Conservation (phyloP, 2,797 vertebrate genomes). For the Hylomyscus alleni region DNA sequence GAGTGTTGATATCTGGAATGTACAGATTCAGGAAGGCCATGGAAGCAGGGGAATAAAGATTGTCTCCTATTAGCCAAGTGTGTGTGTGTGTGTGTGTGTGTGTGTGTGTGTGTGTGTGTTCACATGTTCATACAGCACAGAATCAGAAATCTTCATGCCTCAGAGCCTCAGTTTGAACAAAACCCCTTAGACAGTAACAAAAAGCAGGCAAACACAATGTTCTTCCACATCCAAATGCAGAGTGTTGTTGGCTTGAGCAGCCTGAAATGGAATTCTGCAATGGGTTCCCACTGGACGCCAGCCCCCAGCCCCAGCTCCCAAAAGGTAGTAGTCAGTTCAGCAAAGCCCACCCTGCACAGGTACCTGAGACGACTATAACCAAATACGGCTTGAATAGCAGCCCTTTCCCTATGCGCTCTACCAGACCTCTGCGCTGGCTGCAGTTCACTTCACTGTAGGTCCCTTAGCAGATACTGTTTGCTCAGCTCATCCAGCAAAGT, state of each 20-base stretch:
- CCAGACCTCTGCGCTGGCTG: neutral
- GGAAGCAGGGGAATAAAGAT: neutral
- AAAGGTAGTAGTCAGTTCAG: neutral
- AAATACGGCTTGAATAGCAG: neutral
- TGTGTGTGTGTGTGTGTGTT: no score
- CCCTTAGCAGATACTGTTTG: neutral
- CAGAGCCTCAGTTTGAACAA: slow-evolving; percentile 52
- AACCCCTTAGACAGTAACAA: slow-evolving; percentile 73
- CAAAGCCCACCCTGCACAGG: neutral
- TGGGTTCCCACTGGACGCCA: fast-evolving
- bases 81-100: neutral
- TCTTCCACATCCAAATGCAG: slow-evolving; percentile 19
- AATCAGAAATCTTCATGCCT: slow-evolving; percentile 50
- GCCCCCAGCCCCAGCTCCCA: neutral
- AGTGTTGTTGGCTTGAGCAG: neutral
- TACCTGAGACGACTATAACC: neutral
- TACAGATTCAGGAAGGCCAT: neutral
- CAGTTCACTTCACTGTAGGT: neutral
- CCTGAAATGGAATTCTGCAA: neutral
- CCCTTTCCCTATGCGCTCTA: neutral
- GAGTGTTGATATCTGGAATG: neutral
- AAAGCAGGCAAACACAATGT: slow-evolving; percentile 5
- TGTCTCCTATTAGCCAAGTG: neutral
- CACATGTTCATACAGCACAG: neutral
- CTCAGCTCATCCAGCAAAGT: neutral